Conservation (phyloP, 1,140 invertebrate genomes). For the Drosophila bocki region DNA sequence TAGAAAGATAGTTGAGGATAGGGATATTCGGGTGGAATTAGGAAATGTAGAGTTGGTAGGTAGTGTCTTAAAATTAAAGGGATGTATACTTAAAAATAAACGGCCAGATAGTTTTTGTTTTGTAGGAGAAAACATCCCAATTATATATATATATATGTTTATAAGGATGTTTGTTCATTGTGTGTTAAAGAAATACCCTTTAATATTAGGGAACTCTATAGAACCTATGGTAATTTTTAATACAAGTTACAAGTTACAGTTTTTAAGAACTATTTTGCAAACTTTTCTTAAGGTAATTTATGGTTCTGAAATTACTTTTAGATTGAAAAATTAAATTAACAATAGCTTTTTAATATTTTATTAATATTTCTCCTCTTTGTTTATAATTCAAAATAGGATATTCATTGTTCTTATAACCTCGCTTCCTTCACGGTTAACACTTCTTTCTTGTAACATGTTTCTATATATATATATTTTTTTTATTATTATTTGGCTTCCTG, state of each 20-base stretch:
- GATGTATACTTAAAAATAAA: no score
- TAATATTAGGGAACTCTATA: background rate
- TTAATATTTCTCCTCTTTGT: background rate
- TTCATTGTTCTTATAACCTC: background rate
- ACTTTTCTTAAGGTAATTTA: background rate
- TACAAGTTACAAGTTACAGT: no score
- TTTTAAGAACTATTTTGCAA: no score
- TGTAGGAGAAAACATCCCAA: no score
- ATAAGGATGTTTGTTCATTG: background rate
- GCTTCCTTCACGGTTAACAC: conserved; percentile 26
- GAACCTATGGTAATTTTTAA: background rate
- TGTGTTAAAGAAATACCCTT: conserved; percentile 41
- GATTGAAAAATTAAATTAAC: background rate
- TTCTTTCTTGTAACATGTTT: conserved; percentile 34
- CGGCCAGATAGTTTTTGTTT: no score
- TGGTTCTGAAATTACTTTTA: background rate
- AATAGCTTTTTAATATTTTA: background rate
- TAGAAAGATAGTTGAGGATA: no score
- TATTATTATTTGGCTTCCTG: conserved; percentile 40
- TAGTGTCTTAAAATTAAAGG: no score
- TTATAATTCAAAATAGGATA: conserved; percentile 27
- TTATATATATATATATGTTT: no score
- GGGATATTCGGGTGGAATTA: no score
- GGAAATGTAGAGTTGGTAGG: no score
- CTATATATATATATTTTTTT: conserved; percentile 8